These are phyloP conservation scores for Sus scrofa DNA, from an alignment of 2,113 vertebrate species.

Conservation along the genomic window T2T-Sscrofa CM000826.6:79362501-79363000, in stretches of 20 bases:
- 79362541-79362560: constrained; percentile 63
- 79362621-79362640: constrained; percentile 82
- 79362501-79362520: not conserved
- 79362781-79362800: constrained; percentile 77
- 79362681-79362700: constrained; percentile 75
- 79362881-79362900: constrained; percentile 69
- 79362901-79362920: constrained; percentile 58
- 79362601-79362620: constrained; percentile 64
- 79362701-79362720: constrained; percentile 71
- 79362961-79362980: constrained; percentile 33
- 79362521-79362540: constrained; percentile 56
- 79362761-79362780: constrained; percentile 75
- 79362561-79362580: constrained; percentile 76
- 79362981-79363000: constrained; percentile 11
- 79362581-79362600: not conserved
- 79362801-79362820: constrained; percentile 67
- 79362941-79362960: constrained; percentile 54
- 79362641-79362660: constrained; percentile 83
- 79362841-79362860: constrained; percentile 69
- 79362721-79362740: constrained; percentile 60
- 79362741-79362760: constrained; percentile 73
- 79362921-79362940: not conserved
- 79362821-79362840: constrained; percentile 59
- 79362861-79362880: constrained; percentile 75
- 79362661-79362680: constrained; percentile 83